Base-by-base conservation (phyloP, 2,888 invertebrate species). In the Ypsolopha scabrella region DNA sequence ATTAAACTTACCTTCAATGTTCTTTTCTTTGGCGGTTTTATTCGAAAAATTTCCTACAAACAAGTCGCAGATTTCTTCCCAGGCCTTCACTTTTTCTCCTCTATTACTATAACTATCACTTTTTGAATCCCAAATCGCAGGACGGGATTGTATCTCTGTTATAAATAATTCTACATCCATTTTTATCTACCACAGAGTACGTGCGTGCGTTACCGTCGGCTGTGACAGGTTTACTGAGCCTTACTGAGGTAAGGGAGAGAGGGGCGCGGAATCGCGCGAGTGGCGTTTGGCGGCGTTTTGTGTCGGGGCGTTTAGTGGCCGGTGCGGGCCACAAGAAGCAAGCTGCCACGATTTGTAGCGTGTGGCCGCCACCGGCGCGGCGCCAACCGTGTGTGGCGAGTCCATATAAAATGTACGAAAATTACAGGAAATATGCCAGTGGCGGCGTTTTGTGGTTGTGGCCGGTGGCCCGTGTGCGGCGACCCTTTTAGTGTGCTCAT, bases 91-190 rank as follows among this genome's bases (percentile, higher is more conserved):
- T 58, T 58, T 58, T 55, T 58, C 58, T 39, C 47, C 51, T 55
- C 57, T 57, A 56, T 58, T 58, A 54, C 57, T 59, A 47, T 61
- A 58, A 51, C 51, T 53, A 55, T 59, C 57, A 54, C 51, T 53
- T 51, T 56, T 58, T 55, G 54, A 58, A 59, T 61, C 58, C 60
- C 57, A 60, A 57, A 61, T 60, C 50, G 60, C 57, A 54, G 58
- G 58, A 58, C 57, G 58, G 51, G 56, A 54, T 53, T 59, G 55
- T 36, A 61, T 58, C 51, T 61, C 60, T 51, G 55, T 57, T 55
- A 57, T 60, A 54, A 58, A 56, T 57, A 55, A 53, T 55, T 57
- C 52, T 55, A 55, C 52, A 54, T 55, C 52, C 53, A 51, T 54
- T 51, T 55, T 38, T 14, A 48, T 38, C 14, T 37, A 54, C 52